Conservation (phyloP, 2,113 vertebrate species). For the Pithys albifrons region DNA sequence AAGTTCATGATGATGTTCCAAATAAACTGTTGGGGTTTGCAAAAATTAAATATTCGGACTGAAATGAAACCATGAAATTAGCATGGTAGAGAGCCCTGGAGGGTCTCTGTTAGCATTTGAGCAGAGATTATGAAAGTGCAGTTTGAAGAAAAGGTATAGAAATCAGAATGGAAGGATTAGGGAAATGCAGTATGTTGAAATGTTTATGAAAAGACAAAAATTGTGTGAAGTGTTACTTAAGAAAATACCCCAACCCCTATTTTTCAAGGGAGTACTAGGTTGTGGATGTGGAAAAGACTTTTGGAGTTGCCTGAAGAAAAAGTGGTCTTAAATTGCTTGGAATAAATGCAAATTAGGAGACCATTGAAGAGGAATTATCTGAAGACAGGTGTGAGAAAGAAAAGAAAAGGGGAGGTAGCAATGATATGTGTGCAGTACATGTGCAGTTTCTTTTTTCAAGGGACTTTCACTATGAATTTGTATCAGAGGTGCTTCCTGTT, state of each 20-base stretch:
- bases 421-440: background rate
- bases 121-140: background rate
- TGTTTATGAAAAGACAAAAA: background rate
- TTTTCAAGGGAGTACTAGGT: background rate
- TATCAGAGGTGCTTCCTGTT: conserved; percentile 55
- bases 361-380: background rate
- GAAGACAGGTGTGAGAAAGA: background rate
- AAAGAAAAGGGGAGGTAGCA: conserved; percentile 38
- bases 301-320: background rate
- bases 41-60: background rate
- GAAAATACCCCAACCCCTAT: background rate
- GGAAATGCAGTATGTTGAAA: background rate
- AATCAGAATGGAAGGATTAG: background rate
- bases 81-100: background rate
- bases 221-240: background rate
- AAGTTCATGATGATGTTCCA: background rate
- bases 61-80: background rate
- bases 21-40: background rate
- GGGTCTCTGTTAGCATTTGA: background rate
- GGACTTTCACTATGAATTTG: conserved; percentile 5
- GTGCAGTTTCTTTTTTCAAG: background rate
- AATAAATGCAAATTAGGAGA: background rate
- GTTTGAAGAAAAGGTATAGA: background rate
- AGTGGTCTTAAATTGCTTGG: background rate
- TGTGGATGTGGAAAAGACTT: background rate